Evolutionary conservation across 2,113 vertebrate genomes (phyloP), one percentile per base, ranked within the genome.

Genomic region (Phyllostomus discolor): DNA sequence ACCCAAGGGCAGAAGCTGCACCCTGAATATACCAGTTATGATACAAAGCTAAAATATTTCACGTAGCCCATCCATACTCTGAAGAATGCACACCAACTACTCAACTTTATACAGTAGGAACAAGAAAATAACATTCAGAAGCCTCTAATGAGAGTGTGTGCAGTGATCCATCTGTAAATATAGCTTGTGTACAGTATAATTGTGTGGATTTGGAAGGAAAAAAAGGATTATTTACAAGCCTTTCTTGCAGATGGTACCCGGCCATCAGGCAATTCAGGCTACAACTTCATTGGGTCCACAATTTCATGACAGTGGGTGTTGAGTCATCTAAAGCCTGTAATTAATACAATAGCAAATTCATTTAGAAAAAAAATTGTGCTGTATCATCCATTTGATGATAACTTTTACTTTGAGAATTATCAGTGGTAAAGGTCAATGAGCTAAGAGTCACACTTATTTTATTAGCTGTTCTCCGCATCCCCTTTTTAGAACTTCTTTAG

Each of bases 141-240:
- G 41, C 5, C 20, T 95, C 73, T 91, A 86, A 75, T 73, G 59
- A 91, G 70, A 90, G 31, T 31, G 28, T 79, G 82, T 85, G 48
- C 2, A 5, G 33, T 86, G 52, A 90, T 95, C 91, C 67, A 10
- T 91, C 80, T 94, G 89, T 79, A 97, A 95, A 95, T 83, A 95
- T 79, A 70, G 20, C 43, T 91, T 95, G 57, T 94, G 52, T 88
- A 90, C 75, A 91, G 19, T 46, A 72, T 76, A 95, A 90, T 93
- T 2, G 0, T 94, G 96, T 93, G 79, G 62, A 95, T 98, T 98
- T 96, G 48, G 64, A 79, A 78, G 48, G 79, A 93, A 82, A 70
- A 24, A 4, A n/a, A 75, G 81, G 73, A 41, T 90, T 97, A 96
- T 62, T 94, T 91, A 64, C 31, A 85, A 46, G 38, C 10, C 26